A percentile compares a stretch with the other conserved stretches of the same genome.
Conservation (phyloP, 2,113 vertebrate species). For the Geothlypis trichas region DNA sequence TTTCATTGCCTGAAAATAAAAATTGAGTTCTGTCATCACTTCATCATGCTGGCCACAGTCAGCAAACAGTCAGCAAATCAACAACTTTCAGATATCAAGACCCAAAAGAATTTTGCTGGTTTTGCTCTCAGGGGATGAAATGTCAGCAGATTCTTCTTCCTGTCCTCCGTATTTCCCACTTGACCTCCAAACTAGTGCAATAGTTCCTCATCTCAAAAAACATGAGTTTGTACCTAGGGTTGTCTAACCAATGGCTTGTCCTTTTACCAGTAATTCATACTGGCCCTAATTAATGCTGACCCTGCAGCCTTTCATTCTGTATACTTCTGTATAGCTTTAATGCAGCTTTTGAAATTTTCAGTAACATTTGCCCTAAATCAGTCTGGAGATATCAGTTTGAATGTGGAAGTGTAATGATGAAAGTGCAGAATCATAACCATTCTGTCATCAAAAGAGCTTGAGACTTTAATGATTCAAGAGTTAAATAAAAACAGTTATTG, state of each 20-base stretch:
- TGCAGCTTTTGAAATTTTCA: neutral
- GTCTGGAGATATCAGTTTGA: neutral
- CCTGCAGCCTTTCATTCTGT: neutral
- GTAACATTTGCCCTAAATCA: neutral
- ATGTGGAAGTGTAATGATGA: neutral
- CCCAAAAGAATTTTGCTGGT: neutral
- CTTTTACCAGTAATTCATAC: neutral
- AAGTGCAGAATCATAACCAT: neutral
- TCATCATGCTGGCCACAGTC: neutral
- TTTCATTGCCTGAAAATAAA: neutral
- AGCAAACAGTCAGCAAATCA: neutral
- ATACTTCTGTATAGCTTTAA: neutral
- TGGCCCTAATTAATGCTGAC: neutral
- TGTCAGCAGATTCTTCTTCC: neutral
- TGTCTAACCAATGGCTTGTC: neutral
- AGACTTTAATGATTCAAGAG: neutral
- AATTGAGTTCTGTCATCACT: neutral
- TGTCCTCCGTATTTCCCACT: neutral
- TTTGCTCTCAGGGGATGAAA: neutral
- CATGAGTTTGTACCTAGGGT: neutral
- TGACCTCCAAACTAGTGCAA: neutral
- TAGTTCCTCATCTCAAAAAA: neutral
- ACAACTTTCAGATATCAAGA: neutral
- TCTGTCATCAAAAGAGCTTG: neutral
- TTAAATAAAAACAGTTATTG: neutral